Base-by-base conservation (phyloP, 92 coral and sea anemone species). In the Phenganax stokvisi region DNA sequence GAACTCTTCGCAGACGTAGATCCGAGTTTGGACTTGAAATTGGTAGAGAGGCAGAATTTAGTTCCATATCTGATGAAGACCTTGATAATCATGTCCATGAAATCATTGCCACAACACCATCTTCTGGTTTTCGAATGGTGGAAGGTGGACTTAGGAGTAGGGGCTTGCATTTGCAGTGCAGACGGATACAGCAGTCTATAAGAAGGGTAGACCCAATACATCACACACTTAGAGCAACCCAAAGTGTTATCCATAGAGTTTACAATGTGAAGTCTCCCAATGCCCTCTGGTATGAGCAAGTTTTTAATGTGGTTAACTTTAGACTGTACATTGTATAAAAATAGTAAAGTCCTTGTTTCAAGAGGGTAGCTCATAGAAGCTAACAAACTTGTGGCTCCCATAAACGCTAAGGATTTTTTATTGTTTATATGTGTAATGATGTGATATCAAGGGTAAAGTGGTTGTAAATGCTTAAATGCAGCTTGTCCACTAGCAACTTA, bases 201-300 rank as follows among this genome's bases (percentile, higher is more conserved):
- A 67, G 72, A 67, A 67, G 72, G 28, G 73, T 54, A 55, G 70
- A 70, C 12, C 59, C 29, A 47, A 76, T 70, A 13, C 29, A 54
- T 54, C 67, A 13, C 56, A 81, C 77, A 69, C 65, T 81, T 17
- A 63, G 76, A 17, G 53, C 76, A 17, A 52, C 84, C 53, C 84
- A 27, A 30, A 37, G 51, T 55, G 68, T 80, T 54, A 80, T 80
- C 29, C 63, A 51, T 8, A 80, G 84, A 54, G 75, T 64, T 17
- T 66, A 80, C 51, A 80, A 59, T 64, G 84, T 80, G 9, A 58
- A 58, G n/a, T 80, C 71, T 30, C 82, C 82, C 0, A 77, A 77
- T 60, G 82, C 82, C 60, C 70, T 77, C 29, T 58, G 82, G 84
- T 20, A 20, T 20, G 25, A 20, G 25, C 25, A 20, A 20, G 25